Percentiles rank a stretch among this genome's conserved stretches.
Conservation (phyloP, 2,888 invertebrate species). For the Leptinotarsa peninsularis region DNA sequence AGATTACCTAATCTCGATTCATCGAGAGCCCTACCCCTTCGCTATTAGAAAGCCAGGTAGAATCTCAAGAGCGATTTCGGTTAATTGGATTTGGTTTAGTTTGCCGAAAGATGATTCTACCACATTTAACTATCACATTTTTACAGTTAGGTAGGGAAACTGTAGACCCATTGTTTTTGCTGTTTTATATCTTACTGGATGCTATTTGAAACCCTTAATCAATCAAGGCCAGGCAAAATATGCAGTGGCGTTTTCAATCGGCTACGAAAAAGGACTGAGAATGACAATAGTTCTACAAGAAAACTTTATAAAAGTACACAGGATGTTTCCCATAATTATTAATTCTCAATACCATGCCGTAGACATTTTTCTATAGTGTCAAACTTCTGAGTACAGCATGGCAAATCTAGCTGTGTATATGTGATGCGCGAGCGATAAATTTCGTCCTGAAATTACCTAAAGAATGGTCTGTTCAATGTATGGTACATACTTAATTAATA, state of each 20-base stretch:
- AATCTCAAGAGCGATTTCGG: constrained; percentile 8
- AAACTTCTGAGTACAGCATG: too few relatives aligned
- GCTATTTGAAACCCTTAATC: neutral
- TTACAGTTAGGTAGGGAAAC: constrained; percentile 13
- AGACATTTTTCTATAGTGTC: too few relatives aligned
- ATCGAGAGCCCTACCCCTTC: constrained; percentile 35
- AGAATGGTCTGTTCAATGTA: too few relatives aligned
- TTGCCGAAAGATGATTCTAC: constrained; percentile 20
- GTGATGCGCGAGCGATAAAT: too few relatives aligned
- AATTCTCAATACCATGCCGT: too few relatives aligned
- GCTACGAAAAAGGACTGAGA: too few relatives aligned
- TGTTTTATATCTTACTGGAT: neutral
- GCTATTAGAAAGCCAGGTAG: constrained; percentile 37
- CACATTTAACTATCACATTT: constrained; percentile 13
- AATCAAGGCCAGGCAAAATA: neutral
- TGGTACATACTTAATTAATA: too few relatives aligned
- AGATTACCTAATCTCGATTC: constrained; percentile 56
- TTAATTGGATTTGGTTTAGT: constrained; percentile 15
- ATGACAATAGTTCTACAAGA: too few relatives aligned
- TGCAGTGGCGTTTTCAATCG: neutral
- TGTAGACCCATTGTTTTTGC: constrained; percentile 14
- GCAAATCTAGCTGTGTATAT: too few relatives aligned
- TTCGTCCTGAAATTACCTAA: too few relatives aligned
- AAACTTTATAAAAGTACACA: too few relatives aligned
- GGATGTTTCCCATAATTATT: too few relatives aligned